A percentile compares a stretch with the other conserved stretches of the same genome.
Evolutionary conservation across 1,140 invertebrate genomes (phyloP).

Genomic region (Leptopilina boulardi): DNA sequence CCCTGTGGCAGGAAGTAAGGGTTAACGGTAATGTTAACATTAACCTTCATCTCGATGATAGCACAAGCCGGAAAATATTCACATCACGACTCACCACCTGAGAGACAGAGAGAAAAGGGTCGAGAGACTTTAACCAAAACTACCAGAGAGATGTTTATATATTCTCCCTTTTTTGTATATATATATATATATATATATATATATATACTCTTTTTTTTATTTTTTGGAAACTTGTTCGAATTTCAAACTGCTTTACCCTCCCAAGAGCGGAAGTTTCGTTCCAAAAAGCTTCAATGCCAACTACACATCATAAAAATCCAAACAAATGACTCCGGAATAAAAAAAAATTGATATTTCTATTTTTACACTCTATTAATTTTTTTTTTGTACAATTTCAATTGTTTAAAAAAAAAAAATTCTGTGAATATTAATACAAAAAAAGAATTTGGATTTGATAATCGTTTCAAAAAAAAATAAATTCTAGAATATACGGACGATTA

Average conservation of each 20-base stretch:
- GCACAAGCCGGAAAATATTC: constrained; percentile 20
- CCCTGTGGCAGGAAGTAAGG: constrained; percentile 22
- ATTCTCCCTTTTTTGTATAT: not conserved
- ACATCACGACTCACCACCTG: constrained; percentile 24
- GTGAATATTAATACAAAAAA: not conserved
- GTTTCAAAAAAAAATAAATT: not conserved
- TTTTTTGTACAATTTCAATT: too few species aligned
- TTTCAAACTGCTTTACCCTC: not conserved
- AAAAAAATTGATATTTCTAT: not conserved
- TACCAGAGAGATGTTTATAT: not conserved
- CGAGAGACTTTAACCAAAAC: not conserved
- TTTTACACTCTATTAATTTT: too few species aligned
- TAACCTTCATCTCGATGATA: constrained; percentile 33
- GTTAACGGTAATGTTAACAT: constrained; percentile 32
- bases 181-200: too few species aligned
- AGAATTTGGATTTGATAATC: too few species aligned
- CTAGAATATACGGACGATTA: not conserved
- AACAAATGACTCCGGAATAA: not conserved
- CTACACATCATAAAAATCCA: not conserved
- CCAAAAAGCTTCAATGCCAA: not conserved
- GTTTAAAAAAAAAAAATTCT: too few species aligned
- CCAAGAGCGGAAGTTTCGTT: not conserved
- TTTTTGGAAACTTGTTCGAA: not conserved
- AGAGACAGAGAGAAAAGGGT: too few species aligned
- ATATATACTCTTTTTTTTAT: not conserved